Conservation (phyloP, 1,140 invertebrate species). For the Pygmarrhopalites habei region DNA sequence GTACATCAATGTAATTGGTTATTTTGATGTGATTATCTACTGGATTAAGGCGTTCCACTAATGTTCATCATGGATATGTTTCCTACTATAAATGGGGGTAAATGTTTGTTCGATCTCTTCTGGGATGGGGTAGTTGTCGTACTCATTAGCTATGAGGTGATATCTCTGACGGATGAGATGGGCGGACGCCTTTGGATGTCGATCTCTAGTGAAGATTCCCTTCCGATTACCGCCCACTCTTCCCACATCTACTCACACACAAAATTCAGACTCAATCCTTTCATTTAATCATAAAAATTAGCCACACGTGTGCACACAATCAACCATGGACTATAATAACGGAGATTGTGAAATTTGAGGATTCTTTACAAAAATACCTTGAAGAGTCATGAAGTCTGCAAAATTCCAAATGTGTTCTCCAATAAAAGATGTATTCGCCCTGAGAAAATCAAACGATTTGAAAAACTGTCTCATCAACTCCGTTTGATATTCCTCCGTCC, state of each 20-base stretch:
- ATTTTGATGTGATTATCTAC: too few species aligned
- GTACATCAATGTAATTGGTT: too few species aligned
- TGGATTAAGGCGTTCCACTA: too few species aligned
- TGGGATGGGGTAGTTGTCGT: slow-evolving; percentile 29
- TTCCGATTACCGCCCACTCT: slow-evolving; percentile 55
- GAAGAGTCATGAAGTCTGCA: slow-evolving; percentile 55
- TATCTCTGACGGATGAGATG: slow-evolving; percentile 47
- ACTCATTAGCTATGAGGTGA: slow-evolving; percentile 36
- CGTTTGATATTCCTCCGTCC: slow-evolving; percentile 59
- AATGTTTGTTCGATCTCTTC: slow-evolving; percentile 19
- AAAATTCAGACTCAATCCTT: too few species aligned
- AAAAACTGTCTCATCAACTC: slow-evolving; percentile 52
- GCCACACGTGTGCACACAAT: too few species aligned
- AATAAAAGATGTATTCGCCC: slow-evolving; percentile 46
- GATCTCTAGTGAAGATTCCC: slow-evolving; percentile 54
- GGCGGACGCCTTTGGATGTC: slow-evolving; percentile 54
- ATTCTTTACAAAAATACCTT: slow-evolving; percentile 33
- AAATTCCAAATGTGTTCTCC: slow-evolving; percentile 65
- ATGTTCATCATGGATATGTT: slow-evolving; percentile 5
- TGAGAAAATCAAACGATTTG: slow-evolving; percentile 51
- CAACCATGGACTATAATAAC: too few species aligned
- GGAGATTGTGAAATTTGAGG: too few species aligned
- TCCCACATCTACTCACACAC: too few species aligned
- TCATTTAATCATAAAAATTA: too few species aligned
- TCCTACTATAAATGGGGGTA: slow-evolving; percentile 19